These are phyloP conservation scores for Characodon lateralis DNA, from an alignment of 2,797 vertebrate species.

Conservation along the genomic window DNA sequence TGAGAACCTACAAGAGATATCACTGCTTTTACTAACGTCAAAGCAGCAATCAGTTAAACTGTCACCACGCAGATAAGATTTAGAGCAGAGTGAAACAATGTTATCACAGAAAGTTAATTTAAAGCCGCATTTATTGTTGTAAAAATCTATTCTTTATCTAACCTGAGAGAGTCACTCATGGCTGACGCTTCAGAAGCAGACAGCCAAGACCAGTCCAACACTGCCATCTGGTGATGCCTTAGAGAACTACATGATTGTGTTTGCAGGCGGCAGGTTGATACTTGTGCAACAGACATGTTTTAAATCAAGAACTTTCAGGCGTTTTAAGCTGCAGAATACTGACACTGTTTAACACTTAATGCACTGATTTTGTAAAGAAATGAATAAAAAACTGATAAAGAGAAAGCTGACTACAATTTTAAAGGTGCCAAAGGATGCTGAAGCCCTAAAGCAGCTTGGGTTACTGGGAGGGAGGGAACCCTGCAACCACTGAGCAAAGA, in stretches of 20 bases:
- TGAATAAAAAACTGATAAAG: not conserved
- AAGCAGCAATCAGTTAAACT: not conserved
- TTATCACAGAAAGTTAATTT: not conserved
- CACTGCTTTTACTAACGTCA: not conserved
- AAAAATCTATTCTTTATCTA: conserved; percentile 12
- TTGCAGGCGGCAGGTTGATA: not conserved
- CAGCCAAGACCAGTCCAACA: not conserved
- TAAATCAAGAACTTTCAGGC: not conserved
- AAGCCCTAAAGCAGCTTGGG: no score
- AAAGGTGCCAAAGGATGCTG: no score
- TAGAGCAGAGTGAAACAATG: not conserved
- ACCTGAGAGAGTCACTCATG: conserved; percentile 1
- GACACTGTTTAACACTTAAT: not conserved
- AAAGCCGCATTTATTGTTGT: not conserved
- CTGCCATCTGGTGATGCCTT: conserved; percentile 68
- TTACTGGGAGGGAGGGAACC: no score
- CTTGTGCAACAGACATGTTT: not conserved
- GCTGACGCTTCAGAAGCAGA: not conserved
- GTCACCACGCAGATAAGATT: not conserved
- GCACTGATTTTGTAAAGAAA: not conserved
- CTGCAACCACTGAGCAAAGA: no score
- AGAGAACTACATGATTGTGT: conserved; percentile 1
- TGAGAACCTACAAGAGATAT: conserved; percentile 40
- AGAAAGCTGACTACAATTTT: no score
- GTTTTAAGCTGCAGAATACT: no score